Conservation (phyloP, 2,113 vertebrate genomes). For the Saguinus imperator region DNA sequence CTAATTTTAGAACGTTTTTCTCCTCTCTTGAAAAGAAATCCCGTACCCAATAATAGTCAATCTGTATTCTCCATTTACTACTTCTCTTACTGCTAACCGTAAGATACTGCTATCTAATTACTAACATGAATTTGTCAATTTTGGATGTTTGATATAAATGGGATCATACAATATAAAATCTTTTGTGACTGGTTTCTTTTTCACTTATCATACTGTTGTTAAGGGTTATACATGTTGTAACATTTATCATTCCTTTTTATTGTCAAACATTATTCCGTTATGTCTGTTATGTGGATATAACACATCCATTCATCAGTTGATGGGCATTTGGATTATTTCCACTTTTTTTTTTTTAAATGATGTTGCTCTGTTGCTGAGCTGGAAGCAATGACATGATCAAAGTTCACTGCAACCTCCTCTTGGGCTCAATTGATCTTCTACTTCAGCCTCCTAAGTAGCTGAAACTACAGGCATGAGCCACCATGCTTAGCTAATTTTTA, state of each 20-base stretch:
- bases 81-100: not conserved
- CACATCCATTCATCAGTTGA: not conserved
- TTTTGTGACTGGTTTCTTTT: constrained; percentile 22
- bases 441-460: too few relatives aligned
- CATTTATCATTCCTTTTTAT: not conserved
- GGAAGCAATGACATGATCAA: too few relatives aligned
- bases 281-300: not conserved
- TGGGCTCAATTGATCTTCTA: too few relatives aligned
- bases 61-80: not conserved
- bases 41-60: not conserved
- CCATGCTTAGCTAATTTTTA: too few relatives aligned
- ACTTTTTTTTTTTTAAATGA: not conserved
- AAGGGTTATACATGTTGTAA: not conserved
- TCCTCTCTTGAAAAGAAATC: not conserved
- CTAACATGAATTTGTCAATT: not conserved
- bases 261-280: not conserved
- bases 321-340: constrained; percentile 9
- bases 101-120: not conserved
- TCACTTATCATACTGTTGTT: constrained; percentile 38
- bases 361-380: too few relatives aligned
- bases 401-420: too few relatives aligned
- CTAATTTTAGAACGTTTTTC: constrained; percentile 56
- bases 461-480: too few relatives aligned
- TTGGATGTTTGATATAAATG: constrained; percentile 30
- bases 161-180: not conserved